Evolutionary conservation across 1,140 invertebrate genomes (phyloP), one percentile per base, ranked within the genome.

Genomic region (Lordiphosa mommai): DNA sequence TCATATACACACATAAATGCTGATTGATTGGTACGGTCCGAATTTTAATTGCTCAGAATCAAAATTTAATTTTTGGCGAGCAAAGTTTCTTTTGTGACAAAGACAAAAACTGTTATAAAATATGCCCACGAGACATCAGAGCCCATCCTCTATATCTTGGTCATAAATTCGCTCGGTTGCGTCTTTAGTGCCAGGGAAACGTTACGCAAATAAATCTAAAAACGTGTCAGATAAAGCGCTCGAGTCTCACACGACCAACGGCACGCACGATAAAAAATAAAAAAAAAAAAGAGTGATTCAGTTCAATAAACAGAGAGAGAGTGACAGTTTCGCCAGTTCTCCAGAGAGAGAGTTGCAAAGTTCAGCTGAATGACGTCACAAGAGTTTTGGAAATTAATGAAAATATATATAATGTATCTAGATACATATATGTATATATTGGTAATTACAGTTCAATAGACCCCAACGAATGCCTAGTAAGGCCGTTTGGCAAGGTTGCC

Each of bases 201-300:
- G 61, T 69, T 70, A 55, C 51, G 71, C 71, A 76, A 67, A 80
- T 61, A 80, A 80, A 82, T 61, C 56, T 67, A 61, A 71, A 82
- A 80, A 80, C 76, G 77, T 84, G 76, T 71, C 71, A 63, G 65
- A 66, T 76, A 72, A 66, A 73, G 70, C 71, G 70, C 73, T 68
- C 50, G 13, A 47, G 40, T 43, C 20, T 67, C 63, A 67, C 63
- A 67, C 63, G 63, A 67, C 49, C 49, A 27, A 38, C 63, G 53
- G 48, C 61, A 46, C 23, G 23, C 23, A 66, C 34, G 61, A 55
- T 60, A 66, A 66, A 44, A 8, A 53, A 13, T 40, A 23, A 8
- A 61, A 53, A 36, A 32, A 56, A 20, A 58, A 36, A 53, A 29
- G 40, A 27, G 29, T 57, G 41, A 64, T 9, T 49, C 61, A 58